Conservation (phyloP, 1,140 invertebrate genomes). For the Drosophila aff. region DNA sequence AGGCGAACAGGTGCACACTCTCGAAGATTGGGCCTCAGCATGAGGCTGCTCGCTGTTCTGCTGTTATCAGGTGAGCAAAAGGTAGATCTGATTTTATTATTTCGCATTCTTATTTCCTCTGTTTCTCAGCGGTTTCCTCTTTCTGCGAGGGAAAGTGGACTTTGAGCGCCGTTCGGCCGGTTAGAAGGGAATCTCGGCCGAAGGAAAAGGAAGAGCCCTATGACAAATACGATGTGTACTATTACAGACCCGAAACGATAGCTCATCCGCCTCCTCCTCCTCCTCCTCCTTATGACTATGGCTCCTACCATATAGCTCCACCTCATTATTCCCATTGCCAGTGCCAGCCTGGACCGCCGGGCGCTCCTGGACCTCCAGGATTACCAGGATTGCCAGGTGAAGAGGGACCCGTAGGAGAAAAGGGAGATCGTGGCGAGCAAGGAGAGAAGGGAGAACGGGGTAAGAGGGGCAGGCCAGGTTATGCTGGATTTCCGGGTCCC, state of each 20-base stretch:
- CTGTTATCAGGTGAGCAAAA: conserved; percentile 36
- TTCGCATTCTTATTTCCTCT: background rate
- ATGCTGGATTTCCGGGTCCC: conserved; percentile 19
- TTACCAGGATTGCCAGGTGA: conserved; percentile 14
- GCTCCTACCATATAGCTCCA: background rate
- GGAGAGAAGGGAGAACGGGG: conserved; percentile 27
- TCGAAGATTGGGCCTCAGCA: conserved; percentile 22
- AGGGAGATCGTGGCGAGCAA: conserved; percentile 26
- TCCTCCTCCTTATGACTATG: conserved; percentile 5
- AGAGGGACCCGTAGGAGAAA: conserved; percentile 24
- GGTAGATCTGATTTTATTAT: background rate
- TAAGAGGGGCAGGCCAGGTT: conserved; percentile 16
- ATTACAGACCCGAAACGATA: conserved; percentile 22
- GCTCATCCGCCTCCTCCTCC: background rate
- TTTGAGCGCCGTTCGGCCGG: conserved; percentile 1
- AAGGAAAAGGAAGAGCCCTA: background rate
- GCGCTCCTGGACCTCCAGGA: conserved; percentile 32
- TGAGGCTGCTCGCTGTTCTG: conserved; percentile 45
- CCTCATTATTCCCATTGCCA: conserved; percentile 13
- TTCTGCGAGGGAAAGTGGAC: conserved; percentile 28
- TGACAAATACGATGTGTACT: conserved; percentile 19
- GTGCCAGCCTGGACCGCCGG: conserved; percentile 34
- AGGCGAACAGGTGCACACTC: conserved; percentile 25
- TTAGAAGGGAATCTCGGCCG: background rate
- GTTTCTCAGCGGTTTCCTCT: conserved; percentile 15